Evolutionary conservation across 2,888 invertebrate species (phyloP).

Genomic region (Rhamnusium bicolor): DNA sequence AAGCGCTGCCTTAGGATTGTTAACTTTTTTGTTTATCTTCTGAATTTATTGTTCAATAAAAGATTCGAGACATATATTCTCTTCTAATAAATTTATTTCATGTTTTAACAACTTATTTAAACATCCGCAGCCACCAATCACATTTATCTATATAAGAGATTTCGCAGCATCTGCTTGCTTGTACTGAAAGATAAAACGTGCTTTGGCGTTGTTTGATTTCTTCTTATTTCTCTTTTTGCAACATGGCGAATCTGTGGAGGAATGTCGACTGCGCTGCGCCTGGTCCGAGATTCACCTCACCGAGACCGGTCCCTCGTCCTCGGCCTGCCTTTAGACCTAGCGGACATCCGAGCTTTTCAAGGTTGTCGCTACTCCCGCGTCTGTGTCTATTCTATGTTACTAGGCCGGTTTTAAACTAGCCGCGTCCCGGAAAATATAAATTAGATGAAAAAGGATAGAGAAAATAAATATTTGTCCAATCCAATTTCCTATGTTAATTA

Average conservation of each 20-base stretch:
- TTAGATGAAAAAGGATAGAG: neutral
- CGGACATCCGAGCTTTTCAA: constrained; percentile 47
- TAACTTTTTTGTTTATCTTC: too few species aligned
- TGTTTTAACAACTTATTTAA: neutral
- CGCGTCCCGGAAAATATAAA: constrained; percentile 16
- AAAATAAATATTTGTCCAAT: neutral
- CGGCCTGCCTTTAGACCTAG: constrained; percentile 36
- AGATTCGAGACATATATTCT: neutral
- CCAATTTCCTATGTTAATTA: neutral
- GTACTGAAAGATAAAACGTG: neutral
- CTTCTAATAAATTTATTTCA: neutral
- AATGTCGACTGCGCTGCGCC: constrained; percentile 12
- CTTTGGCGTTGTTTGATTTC: constrained; percentile 1
- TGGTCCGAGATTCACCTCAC: constrained; percentile 13
- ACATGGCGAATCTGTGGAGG: constrained; percentile 17
- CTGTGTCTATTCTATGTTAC: constrained; percentile 17
- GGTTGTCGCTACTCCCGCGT: constrained; percentile 41
- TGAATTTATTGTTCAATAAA: neutral
- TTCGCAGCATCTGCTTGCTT: constrained; percentile 6
- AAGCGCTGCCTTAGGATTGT: too few species aligned
- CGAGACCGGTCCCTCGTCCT: constrained; percentile 24
- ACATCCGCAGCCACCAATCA: neutral
- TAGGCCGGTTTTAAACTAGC: constrained; percentile 11
- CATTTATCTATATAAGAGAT: constrained; percentile 10
- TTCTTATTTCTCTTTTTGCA: neutral